These are phyloP conservation scores for Acanthurus lineatus DNA, from an alignment of 2,797 vertebrate genomes.

Conservation along the genomic window DNA sequence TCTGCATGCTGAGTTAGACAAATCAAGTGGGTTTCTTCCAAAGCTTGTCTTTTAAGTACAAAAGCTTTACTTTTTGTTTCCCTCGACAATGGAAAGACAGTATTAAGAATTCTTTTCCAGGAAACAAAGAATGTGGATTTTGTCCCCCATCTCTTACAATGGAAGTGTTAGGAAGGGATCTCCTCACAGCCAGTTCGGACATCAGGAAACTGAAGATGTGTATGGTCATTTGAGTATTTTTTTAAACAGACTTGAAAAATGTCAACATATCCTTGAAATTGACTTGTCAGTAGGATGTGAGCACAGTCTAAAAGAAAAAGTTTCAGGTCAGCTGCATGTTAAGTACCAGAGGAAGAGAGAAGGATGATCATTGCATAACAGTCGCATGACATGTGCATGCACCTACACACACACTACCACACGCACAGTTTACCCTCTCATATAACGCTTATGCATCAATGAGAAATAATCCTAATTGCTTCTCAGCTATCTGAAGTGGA, in stretches of 20 bases:
- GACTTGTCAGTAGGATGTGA: not conserved
- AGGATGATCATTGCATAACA: conserved; percentile 46
- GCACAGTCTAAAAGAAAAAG: conserved; percentile 14
- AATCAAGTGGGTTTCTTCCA: not conserved
- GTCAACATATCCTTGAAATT: conserved; percentile 1
- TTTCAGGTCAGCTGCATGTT: conserved; percentile 26
- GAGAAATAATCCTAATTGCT: conserved; percentile 73
- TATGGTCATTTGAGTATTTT: not conserved
- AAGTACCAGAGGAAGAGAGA: conserved; percentile 28
- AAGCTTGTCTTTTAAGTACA: not conserved
- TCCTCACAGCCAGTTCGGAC: not conserved
- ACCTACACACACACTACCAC: conserved; percentile 27
- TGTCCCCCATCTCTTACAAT: not conserved
- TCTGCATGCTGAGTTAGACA: not conserved
- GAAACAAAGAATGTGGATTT: not conserved
- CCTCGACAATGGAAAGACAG: not conserved
- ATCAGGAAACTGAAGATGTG: not conserved
- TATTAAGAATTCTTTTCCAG: not conserved
- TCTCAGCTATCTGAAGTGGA: conserved; percentile 60
- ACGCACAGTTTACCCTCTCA: conserved; percentile 44
- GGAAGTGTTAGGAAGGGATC: not conserved
- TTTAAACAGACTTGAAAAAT: not conserved
- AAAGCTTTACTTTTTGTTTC: not conserved
- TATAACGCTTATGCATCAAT: conserved; percentile 68
- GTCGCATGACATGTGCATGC: conserved; percentile 58